phyloP scores from a whole-genome alignment of 2,113 vertebrate species.

The Narcine bancroftii region DNA sequence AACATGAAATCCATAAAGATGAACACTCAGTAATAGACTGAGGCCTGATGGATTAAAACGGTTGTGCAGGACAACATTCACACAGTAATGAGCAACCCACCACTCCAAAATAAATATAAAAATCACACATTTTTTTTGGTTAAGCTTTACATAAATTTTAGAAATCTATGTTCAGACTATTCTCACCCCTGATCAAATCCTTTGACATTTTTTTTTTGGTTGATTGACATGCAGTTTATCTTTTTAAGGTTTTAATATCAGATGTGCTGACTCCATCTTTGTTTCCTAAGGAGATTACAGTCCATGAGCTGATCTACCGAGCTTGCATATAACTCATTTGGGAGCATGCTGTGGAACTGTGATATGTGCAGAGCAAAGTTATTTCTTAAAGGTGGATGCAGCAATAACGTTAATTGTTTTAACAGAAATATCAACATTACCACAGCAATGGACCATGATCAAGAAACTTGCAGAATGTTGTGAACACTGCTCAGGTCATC shows the following conservation, averaged over 20 bases:
- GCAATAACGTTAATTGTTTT: too few relatives aligned
- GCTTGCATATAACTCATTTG: background rate
- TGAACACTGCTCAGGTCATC: too few relatives aligned
- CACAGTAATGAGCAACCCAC: background rate
- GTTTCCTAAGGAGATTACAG: conserved; percentile 25
- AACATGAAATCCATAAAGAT: conserved; percentile 30
- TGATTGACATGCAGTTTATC: conserved; percentile 12
- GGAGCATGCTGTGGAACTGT: background rate
- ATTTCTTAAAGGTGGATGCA: background rate
- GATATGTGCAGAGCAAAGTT: background rate
- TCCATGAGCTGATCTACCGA: conserved; percentile 8
- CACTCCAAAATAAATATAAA: background rate
- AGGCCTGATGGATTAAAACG: background rate
- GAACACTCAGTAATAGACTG: background rate
- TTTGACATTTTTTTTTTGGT: background rate
- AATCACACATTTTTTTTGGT: background rate
- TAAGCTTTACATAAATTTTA: background rate
- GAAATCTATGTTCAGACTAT: background rate
- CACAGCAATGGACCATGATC: too few relatives aligned
- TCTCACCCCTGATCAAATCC: background rate
- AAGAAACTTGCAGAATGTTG: too few relatives aligned
- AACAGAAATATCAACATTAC: too few relatives aligned
- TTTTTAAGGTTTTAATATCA: conserved; percentile 4
- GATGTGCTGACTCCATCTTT: background rate
- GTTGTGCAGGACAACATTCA: background rate